Conservation (phyloP, 2,888 invertebrate genomes). For the Dasysyrphus albostriatus region DNA sequence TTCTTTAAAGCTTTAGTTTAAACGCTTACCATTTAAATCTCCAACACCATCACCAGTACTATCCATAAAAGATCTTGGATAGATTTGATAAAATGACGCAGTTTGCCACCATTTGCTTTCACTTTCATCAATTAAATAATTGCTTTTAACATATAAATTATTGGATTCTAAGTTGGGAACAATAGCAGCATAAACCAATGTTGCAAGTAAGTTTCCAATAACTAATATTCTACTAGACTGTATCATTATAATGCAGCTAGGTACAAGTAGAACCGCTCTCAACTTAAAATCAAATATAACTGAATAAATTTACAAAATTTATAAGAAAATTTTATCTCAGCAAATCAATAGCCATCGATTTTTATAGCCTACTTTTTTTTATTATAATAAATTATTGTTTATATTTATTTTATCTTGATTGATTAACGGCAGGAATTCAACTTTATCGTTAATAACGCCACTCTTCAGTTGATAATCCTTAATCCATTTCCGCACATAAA, state of each 20-base stretch:
- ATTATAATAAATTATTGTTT: neutral
- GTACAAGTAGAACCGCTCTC: neutral
- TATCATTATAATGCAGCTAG: neutral
- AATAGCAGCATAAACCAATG: neutral
- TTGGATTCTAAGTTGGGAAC: neutral
- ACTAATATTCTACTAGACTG: neutral
- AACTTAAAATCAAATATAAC: neutral
- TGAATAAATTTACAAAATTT: neutral
- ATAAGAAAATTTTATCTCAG: neutral
- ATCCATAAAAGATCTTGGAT: too few species aligned
- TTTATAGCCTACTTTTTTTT: neutral
- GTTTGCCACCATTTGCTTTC: slow-evolving; percentile 23
- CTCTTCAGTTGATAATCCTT: too few species aligned
- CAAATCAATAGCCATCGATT: neutral
- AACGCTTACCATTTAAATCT: neutral
- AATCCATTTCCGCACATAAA: too few species aligned
- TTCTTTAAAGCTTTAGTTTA: neutral
- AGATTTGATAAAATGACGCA: too few species aligned
- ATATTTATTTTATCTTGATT: slow-evolving; percentile 4
- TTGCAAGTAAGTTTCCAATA: neutral
- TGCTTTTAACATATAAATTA: neutral
- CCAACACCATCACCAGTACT: too few species aligned
- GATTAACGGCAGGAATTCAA: neutral
- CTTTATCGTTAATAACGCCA: neutral
- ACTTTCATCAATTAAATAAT: slow-evolving; percentile 38